These are phyloP conservation scores for Actinemys pallida DNA, from an alignment of 2,113 vertebrate genomes.

Conservation along the genomic window DNA sequence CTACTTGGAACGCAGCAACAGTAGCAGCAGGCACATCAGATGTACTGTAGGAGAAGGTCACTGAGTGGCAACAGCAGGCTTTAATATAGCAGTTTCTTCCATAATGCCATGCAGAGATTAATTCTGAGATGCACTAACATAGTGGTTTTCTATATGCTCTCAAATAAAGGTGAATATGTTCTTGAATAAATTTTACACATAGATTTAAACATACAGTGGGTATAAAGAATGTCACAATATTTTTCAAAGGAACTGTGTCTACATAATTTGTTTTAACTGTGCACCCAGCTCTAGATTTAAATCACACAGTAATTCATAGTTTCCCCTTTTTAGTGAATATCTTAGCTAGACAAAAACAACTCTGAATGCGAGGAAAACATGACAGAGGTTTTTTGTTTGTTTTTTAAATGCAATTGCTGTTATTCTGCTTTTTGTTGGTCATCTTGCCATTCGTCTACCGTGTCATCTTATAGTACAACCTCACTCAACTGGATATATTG, in stretches of 20 bases:
- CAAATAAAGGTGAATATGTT: background rate
- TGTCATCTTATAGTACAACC: background rate
- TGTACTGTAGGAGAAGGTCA: background rate
- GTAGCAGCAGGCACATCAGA: background rate
- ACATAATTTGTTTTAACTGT: background rate
- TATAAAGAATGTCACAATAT: background rate
- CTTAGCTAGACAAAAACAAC: background rate
- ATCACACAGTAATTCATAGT: background rate
- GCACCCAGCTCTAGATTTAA: background rate
- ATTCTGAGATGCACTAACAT: accelerated
- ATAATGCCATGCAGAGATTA: background rate
- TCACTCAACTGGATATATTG: background rate
- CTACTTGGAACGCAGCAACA: background rate
- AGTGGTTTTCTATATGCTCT: background rate
- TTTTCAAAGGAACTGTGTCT: background rate
- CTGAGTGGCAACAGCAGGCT: background rate
- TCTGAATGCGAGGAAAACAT: background rate
- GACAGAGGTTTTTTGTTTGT: background rate
- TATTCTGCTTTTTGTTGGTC: background rate
- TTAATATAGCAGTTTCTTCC: accelerated
- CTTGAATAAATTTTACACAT: background rate
- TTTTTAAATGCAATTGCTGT: background rate
- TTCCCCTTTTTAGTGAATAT: background rate
- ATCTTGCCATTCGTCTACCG: background rate
- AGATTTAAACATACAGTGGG: background rate